Base-by-base conservation (phyloP, 2,888 invertebrate species). In the Sialis lutaria region DNA sequence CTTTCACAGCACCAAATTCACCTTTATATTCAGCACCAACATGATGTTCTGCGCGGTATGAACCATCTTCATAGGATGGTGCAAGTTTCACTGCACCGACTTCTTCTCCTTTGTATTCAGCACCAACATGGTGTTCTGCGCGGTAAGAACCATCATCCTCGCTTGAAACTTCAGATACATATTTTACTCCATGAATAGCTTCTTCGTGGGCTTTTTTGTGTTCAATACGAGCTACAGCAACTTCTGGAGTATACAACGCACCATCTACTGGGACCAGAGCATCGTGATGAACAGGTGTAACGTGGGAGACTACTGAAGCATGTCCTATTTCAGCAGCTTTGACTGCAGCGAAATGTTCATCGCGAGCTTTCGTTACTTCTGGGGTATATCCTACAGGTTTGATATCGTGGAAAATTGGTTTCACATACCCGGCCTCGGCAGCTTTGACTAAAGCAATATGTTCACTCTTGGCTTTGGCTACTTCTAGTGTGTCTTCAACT, bases 401-500 rank as follows among this genome's bases (percentile, higher is more conserved):
- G 5, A n/a, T 6, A 41, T 6, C 13, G 6, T 9, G 13, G 37
- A 10, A 9, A 35, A 35, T 35, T 35, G 9, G 9, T 9, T n/a
- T 4, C 9, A n/a, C 37, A 35, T 2, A 3, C 9, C 10, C 37
- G 10, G 9, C 37, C 4, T 35, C 37, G 10, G 37, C 41, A 13
- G 13, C 40, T 9, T 48, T 40, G 1, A 48, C 46, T n/a, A 34
- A 43, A 32, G 46, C 45, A 7, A 54, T 45, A 49, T 56, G 56
- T 9, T 52, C 49, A 10, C 53, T 50, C 40, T 53, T 53, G 9
- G 57, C 56, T 6, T 46, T 44, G 9, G 52, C 52, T n/a, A 58
- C 57, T 51, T 60, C 58, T 2, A 55, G 53, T 6, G 57, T 57
- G 32, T 58, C 58, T 12, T 45, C 40, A 6, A 56, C 56, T 37